These are phyloP conservation scores for Rugalucina vietnamica DNA, from an alignment of 2,888 invertebrate genomes.

Conservation along the genomic window DNA sequence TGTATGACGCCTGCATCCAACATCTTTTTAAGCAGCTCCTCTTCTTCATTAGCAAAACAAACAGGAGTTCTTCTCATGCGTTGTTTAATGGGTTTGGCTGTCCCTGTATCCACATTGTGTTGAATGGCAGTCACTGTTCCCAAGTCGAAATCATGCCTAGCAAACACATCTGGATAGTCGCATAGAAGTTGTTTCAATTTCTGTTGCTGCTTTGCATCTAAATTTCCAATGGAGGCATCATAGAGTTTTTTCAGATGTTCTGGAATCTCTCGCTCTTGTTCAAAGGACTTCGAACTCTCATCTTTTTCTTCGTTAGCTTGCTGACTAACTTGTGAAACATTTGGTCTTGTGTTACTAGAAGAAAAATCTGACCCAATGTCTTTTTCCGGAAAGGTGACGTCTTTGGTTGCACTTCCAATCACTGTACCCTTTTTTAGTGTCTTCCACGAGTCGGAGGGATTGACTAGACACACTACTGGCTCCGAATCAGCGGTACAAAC, in stretches of 20 bases:
- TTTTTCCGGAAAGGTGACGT: too few relatives aligned
- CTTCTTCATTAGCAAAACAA: conserved; percentile 36
- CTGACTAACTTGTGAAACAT: too few relatives aligned
- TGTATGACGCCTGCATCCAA: conserved; percentile 42
- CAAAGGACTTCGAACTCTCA: too few relatives aligned
- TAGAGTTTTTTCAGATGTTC: conserved; percentile 32
- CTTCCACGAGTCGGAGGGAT: too few relatives aligned
- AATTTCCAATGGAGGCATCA: neutral
- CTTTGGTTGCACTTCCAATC: too few relatives aligned
- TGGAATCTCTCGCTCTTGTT: conserved; percentile 13
- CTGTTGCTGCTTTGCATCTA: conserved; percentile 2
- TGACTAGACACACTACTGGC: too few relatives aligned
- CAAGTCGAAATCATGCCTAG: conserved; percentile 41
- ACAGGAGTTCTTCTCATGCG: conserved; percentile 42
- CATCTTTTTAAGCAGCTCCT: conserved; percentile 37
- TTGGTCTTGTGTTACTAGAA: too few relatives aligned
- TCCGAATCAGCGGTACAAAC: too few relatives aligned
- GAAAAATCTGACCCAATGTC: too few relatives aligned
- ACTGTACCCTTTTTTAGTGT: too few relatives aligned
- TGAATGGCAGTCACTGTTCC: conserved; percentile 32
- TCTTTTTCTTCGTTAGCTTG: too few relatives aligned
- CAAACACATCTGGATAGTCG: conserved; percentile 46
- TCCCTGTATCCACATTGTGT: conserved; percentile 40
- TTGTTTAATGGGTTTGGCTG: conserved; percentile 37
- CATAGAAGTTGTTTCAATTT: neutral